Conservation (phyloP, 2,888 invertebrate species). For the Gymnoscelis rufifasciata region DNA sequence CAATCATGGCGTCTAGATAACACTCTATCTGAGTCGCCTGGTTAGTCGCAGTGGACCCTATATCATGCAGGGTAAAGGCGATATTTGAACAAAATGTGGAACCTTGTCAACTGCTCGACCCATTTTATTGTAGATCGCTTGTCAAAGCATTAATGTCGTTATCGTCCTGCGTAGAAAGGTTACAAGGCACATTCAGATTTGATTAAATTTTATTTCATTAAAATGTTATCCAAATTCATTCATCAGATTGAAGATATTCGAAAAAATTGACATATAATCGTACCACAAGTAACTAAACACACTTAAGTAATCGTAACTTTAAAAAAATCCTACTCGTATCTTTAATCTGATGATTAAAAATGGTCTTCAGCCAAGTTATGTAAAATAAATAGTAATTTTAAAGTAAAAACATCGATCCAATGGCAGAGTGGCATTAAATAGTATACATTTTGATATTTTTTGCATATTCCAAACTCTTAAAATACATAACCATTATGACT, state of each 20-base stretch:
- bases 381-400: no score
- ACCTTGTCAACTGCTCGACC: constrained; percentile 36
- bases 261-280: neutral
- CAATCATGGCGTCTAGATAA: constrained; percentile 9
- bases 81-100: constrained; percentile 43
- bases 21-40: constrained; percentile 3
- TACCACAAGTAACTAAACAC: no score
- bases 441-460: no score
- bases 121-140: constrained; percentile 35
- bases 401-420: no score
- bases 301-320: no score
- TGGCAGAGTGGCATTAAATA: no score
- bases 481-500: no score
- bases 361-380: no score
- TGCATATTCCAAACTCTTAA: no score
- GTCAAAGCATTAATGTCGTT: constrained; percentile 40
- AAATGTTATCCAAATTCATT: neutral
- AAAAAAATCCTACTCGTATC: no score
- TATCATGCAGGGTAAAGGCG: constrained; percentile 38
- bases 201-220: neutral
- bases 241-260: neutral
- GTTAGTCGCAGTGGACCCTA: constrained; percentile 32
- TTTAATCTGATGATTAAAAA: no score
- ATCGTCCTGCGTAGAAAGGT: constrained; percentile 41
- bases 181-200: constrained; percentile 6